phyloP scores from a whole-genome alignment of 2,888 invertebrate species.

The Entomobrya multifasciata region DNA sequence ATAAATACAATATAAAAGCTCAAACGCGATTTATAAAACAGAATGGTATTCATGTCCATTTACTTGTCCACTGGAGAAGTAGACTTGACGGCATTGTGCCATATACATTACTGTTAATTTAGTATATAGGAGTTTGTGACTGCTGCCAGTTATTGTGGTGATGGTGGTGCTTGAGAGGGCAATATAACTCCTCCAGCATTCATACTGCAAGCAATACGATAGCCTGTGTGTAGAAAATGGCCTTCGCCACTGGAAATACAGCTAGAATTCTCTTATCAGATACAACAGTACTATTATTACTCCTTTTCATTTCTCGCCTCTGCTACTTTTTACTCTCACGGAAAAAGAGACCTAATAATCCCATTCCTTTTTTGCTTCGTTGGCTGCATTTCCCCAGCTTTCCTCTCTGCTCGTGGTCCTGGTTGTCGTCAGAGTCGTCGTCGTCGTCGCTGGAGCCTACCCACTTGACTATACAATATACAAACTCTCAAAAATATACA shows the following conservation, averaged over 20 bases:
- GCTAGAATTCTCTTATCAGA: conserved; percentile 50
- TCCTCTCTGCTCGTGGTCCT: conserved; percentile 29
- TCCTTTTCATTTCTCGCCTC: conserved; percentile 39
- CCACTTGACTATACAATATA: too few relatives aligned
- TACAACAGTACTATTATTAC: conserved; percentile 62
- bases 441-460: conserved; percentile 33
- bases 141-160: background rate
- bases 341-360: conserved; percentile 64
- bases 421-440: conserved; percentile 20
- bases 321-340: conserved; percentile 22
- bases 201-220: conserved; percentile 14
- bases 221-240: conserved; percentile 58
- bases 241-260: conserved; percentile 57
- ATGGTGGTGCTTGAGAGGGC: background rate
- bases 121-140: conserved; percentile 7
- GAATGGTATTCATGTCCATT: background rate
- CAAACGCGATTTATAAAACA: background rate
- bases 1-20: too few relatives aligned
- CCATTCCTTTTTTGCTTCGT: conserved; percentile 48
- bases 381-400: conserved; percentile 35
- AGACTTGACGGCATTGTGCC: conserved; percentile 43
- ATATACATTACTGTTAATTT: too few relatives aligned
- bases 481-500: too few relatives aligned
- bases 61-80: conserved; percentile 3
- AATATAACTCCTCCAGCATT: conserved; percentile 35